Evolutionary conservation across 1,140 invertebrate genomes (phyloP).

Genomic region (Ceratina australensis): DNA sequence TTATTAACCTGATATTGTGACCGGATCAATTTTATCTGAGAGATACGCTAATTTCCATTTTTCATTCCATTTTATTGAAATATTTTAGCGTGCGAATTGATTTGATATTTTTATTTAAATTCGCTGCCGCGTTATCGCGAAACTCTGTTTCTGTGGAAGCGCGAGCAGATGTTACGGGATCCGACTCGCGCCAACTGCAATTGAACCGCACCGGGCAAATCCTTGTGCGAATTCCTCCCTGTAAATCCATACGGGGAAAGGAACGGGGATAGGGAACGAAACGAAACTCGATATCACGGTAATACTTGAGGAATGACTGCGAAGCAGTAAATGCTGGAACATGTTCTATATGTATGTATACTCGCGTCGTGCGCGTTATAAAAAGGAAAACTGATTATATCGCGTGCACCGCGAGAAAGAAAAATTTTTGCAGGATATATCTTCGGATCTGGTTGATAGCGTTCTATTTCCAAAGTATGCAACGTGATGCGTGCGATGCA

Average conservation of each 20-base stretch:
- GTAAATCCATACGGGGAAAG: conserved; percentile 49
- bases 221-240: conserved; percentile 67
- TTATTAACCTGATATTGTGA: too few relatives aligned
- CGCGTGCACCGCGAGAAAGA: not conserved
- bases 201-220: conserved; percentile 59
- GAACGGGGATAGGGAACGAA: conserved; percentile 38
- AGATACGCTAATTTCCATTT: too few relatives aligned
- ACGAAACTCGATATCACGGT: conserved; percentile 55
- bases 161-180: not conserved
- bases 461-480: too few relatives aligned
- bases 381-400: conserved; percentile 21
- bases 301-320: conserved; percentile 50
- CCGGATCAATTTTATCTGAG: too few relatives aligned
- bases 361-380: not conserved
- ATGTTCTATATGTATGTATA: not conserved
- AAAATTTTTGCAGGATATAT: conserved; percentile 5
- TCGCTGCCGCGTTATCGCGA: not conserved
- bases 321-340: conserved; percentile 37
- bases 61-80: not conserved
- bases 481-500: too few relatives aligned
- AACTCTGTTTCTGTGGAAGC: conserved; percentile 11
- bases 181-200: conserved; percentile 28
- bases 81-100: not conserved
- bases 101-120: not conserved
- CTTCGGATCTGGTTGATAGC: too few relatives aligned